Conservation (phyloP, 2,797 vertebrate genomes). For the Parauchenoglanis ngamensis region DNA sequence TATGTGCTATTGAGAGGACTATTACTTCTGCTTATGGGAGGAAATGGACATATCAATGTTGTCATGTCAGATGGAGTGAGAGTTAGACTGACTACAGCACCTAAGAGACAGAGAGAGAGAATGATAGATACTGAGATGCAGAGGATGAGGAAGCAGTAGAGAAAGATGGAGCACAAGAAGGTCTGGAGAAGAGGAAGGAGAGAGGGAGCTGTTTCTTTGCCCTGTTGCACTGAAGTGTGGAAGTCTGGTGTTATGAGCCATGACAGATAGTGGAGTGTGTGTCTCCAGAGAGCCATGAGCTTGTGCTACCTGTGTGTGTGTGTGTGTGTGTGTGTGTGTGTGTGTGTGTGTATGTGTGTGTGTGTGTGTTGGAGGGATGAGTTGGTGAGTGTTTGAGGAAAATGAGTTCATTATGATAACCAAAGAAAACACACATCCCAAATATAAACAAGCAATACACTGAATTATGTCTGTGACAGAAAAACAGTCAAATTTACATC, state of each 20-base stretch:
- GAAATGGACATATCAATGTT: conserved; percentile 59
- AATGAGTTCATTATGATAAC: conserved; percentile 40
- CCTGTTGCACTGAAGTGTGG: conserved; percentile 46
- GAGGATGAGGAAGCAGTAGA: background rate
- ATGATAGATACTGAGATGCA: conserved; percentile 21
- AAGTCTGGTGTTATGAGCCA: conserved; percentile 62
- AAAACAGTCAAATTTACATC: background rate
- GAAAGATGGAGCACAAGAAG: conserved; percentile 14
- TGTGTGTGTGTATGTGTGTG: conserved; percentile 38
- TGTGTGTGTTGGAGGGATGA: conserved; percentile 11
- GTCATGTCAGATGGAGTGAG: conserved; percentile 44
- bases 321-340: conserved; percentile 39
- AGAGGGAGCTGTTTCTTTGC: conserved; percentile 19
- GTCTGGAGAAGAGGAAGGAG: conserved; percentile 9
- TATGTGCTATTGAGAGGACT: conserved; percentile 49
- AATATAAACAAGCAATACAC: background rate
- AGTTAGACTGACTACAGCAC: conserved; percentile 16
- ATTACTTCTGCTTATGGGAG: conserved; percentile 56
- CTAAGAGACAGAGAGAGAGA: conserved; percentile 13
- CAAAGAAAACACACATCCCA: conserved; percentile 6
- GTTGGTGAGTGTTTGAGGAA: conserved; percentile 41
- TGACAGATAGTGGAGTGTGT: conserved; percentile 69
- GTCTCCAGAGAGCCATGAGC: conserved; percentile 69
- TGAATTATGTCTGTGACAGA: background rate
- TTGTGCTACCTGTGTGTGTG: conserved; percentile 57